These are phyloP conservation scores for Botia almorhae DNA, from an alignment of 2,797 vertebrate species.

Conservation along the genomic window DNA sequence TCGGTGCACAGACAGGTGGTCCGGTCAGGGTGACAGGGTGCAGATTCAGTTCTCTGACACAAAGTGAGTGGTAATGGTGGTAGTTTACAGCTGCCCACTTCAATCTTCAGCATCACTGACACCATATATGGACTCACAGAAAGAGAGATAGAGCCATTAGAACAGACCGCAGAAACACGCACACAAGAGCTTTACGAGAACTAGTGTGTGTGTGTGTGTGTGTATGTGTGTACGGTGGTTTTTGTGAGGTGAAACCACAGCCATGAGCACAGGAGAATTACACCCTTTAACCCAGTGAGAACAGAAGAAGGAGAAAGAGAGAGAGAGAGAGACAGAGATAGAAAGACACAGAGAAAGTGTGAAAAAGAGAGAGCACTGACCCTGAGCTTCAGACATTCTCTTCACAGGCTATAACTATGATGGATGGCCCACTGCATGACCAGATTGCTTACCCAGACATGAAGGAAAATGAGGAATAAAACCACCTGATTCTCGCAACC, in stretches of 20 bases:
- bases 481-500: constrained; percentile 63
- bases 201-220: not conserved
- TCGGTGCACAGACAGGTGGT: constrained; percentile 35
- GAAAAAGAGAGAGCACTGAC: constrained; percentile 52
- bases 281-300: constrained; percentile 48
- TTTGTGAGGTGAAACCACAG: constrained; percentile 44
- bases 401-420: constrained; percentile 74
- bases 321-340: constrained; percentile 33
- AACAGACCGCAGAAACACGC: constrained; percentile 2
- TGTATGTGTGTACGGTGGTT: constrained; percentile 8
- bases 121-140: constrained; percentile 34
- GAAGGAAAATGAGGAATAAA: constrained; percentile 73
- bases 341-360: too few relatives aligned
- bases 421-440: constrained; percentile 70
- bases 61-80: constrained; percentile 33
- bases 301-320: constrained; percentile 6
- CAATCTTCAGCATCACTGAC: constrained; percentile 45
- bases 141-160: constrained; percentile 27
- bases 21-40: constrained; percentile 16
- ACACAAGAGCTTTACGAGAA: not conserved
- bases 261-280: constrained; percentile 65
- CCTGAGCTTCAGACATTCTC: constrained; percentile 66
- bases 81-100: constrained; percentile 40
- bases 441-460: constrained; percentile 78
- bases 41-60: constrained; percentile 43